Evolutionary conservation across 2,797 vertebrate genomes (phyloP), one percentile per base, ranked within the genome.

Genomic region (Coluber constrictor): DNA sequence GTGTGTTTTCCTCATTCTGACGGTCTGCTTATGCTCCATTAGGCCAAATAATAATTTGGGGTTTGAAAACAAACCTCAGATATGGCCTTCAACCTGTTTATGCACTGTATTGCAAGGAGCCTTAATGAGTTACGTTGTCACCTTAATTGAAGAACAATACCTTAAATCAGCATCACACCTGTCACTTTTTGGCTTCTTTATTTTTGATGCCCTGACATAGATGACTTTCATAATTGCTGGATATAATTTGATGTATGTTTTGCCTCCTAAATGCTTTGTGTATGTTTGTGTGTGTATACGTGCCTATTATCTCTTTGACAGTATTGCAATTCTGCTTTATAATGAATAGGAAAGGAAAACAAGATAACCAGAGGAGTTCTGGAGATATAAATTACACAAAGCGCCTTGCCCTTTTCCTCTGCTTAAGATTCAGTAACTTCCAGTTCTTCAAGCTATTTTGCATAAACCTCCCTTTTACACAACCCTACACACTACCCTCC

Each of bases 391-490:
- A 88, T 88, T 91, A 88, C 20, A 90, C 15, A 83, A 10, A 88
- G 57, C 55, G n/a, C 56, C 51, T 47, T 57, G 16, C 18, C 32
- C 51, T 90, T 90, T 59, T 12, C 29, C 25, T 16, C 5, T 8
- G 9, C n/a, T 90, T 93, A 61, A 7, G 1, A 32, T 83, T 93
- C 89, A 51, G 37, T 32, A 70, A 12, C 23, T 90, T 90, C 86
- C 56, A 25, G 57, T 91, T 91, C 87, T 93, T 91, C 92, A 89
- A 11, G 87, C 66, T 90, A 27, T 56, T 93, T 93, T 61, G 90
- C 57, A 91, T 91, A 47, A 91, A 47, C 18, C 56, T 91, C 6
- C 16, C 23, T 88, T 91, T 60, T 25, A 91, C 89, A 63, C 25
- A 87, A n/a, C 51, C 60, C 60, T 59, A 15, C 10, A 54, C 20